These are phyloP conservation scores for Chrysoperla carnea DNA, from an alignment of 1,140 invertebrate genomes.

Conservation along the genomic window DNA sequence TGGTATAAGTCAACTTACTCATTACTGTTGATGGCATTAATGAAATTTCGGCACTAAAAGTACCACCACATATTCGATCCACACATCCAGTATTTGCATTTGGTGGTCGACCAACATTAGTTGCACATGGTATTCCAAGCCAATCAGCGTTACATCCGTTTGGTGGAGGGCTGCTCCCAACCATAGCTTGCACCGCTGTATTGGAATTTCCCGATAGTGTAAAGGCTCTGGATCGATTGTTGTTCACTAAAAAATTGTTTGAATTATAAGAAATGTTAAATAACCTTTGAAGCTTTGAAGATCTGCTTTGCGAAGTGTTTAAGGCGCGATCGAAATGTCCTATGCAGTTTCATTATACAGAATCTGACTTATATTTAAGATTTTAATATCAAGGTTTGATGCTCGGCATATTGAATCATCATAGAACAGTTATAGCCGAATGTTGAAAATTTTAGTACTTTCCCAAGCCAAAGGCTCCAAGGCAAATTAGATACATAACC, in stretches of 20 bases:
- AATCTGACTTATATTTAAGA: too few species aligned
- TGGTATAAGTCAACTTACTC: conserved; percentile 39
- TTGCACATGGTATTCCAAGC: conserved; percentile 57
- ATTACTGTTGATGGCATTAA: conserved; percentile 36
- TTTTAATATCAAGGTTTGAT: too few species aligned
- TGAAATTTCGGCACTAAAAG: conserved; percentile 42
- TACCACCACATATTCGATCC: conserved; percentile 54
- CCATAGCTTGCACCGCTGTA: conserved; percentile 40
- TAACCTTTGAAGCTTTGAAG: too few species aligned
- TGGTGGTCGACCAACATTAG: conserved; percentile 37
- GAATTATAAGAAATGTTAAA: too few species aligned
- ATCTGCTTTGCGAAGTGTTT: too few species aligned
- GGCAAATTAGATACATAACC: too few species aligned
- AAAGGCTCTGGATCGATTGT: conserved; percentile 43
- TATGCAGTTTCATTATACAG: too few species aligned
- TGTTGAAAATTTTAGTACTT: too few species aligned
- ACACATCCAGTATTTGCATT: conserved; percentile 32
- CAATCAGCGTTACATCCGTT: conserved; percentile 51
- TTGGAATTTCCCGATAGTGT: conserved; percentile 56
- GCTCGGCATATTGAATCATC: too few species aligned
- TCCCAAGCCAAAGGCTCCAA: too few species aligned
- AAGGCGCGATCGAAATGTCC: too few species aligned
- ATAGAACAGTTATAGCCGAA: too few species aligned
- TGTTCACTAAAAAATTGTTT: conserved; percentile 25
- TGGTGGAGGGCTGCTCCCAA: conserved; percentile 34